Percentiles rank a stretch among this genome's conserved stretches.
These are phyloP conservation scores for Coelinius sp. DNA, from an alignment of 2,888 invertebrate species.

Conservation along the genomic window DNA sequence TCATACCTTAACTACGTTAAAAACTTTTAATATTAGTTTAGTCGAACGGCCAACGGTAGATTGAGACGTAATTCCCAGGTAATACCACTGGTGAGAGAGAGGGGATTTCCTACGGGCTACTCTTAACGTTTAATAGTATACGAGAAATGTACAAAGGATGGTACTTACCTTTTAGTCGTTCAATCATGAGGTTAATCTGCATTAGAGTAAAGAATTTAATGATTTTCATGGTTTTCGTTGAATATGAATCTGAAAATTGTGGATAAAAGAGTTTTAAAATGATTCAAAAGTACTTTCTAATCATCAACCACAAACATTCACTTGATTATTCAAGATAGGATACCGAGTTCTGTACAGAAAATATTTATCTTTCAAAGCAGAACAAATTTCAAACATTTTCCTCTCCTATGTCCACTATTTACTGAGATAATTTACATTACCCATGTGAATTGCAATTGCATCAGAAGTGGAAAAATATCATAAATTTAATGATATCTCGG, in stretches of 20 bases:
- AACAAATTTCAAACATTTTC: not conserved
- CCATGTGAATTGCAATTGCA: not conserved
- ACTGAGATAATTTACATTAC: constrained; percentile 2
- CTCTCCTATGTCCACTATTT: constrained; percentile 2
- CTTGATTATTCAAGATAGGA: not conserved
- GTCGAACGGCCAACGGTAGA: constrained; percentile 70
- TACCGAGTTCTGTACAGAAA: not conserved
- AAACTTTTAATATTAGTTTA: constrained; percentile 72
- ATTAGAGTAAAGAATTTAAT: constrained; percentile 62
- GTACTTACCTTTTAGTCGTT: constrained; percentile 11
- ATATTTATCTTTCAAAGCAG: not conserved
- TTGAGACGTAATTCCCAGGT: constrained; percentile 71
- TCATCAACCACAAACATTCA: not conserved
- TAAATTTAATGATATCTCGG: too few species aligned
- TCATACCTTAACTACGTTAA: constrained; percentile 68
- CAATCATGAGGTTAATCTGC: constrained; percentile 63
- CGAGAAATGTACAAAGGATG: constrained; percentile 51
- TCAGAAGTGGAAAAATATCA: too few species aligned
- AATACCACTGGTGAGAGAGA: constrained; percentile 61
- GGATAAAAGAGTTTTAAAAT: not conserved
- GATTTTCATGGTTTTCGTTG: constrained; percentile 3
- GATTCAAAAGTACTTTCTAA: too few species aligned
- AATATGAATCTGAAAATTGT: too few species aligned
- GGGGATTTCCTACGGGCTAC: constrained; percentile 63
- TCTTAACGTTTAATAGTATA: constrained; percentile 66